Percentiles rank a stretch among this genome's conserved stretches.
Evolutionary conservation across 2,113 vertebrate genomes (phyloP).

Genomic region (Cygnus atratus): DNA sequence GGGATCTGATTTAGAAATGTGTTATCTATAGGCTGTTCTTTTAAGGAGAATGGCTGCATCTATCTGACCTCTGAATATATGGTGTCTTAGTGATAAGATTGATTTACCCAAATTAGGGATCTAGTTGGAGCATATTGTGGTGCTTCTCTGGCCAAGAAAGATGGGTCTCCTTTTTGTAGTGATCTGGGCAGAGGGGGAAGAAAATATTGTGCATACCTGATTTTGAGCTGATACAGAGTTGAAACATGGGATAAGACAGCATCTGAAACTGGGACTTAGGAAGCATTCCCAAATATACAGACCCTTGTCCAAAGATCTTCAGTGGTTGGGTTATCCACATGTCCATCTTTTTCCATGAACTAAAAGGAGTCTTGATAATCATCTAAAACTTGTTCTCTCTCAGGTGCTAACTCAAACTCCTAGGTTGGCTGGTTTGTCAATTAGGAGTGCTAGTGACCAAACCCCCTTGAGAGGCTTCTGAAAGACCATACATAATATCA

Average conservation of each 20-base stretch:
- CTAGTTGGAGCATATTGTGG: background rate
- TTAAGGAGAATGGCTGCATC: background rate
- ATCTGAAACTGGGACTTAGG: background rate
- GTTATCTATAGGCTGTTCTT: background rate
- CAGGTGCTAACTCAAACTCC: background rate
- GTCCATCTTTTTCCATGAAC: background rate
- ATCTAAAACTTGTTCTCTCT: background rate
- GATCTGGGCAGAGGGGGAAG: background rate
- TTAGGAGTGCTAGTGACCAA: background rate
- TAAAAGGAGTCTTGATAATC: background rate
- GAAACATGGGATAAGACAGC: background rate
- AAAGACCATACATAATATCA: background rate
- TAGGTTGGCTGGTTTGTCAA: background rate
- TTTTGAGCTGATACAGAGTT: background rate
- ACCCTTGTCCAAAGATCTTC: background rate
- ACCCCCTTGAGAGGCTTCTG: background rate
- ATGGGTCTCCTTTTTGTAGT: background rate
- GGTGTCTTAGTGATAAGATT: rapidly evolving
- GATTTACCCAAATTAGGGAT: background rate
- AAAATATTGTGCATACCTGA: background rate
- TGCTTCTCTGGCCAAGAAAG: background rate
- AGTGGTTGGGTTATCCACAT: background rate
- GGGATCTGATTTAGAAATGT: background rate
- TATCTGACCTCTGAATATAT: background rate
- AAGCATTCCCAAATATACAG: background rate